These are phyloP conservation scores for Mallateleia sp. DNA, from an alignment of 2,888 invertebrate genomes.

Conservation along the genomic window DNA sequence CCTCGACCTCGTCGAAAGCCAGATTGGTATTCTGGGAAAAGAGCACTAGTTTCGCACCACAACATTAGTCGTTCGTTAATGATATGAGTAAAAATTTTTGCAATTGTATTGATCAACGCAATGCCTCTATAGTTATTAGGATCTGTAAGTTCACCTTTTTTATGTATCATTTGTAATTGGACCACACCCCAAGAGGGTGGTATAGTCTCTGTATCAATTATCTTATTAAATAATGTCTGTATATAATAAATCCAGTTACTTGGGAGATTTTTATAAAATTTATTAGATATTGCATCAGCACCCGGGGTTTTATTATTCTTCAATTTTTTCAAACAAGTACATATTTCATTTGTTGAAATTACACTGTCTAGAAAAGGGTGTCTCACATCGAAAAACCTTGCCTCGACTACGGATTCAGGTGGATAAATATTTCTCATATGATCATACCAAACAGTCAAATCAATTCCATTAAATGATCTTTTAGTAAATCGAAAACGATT, in stretches of 20 bases:
- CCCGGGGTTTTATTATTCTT: constrained; percentile 23
- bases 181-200: constrained; percentile 15
- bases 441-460: too few species aligned
- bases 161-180: constrained; percentile 5
- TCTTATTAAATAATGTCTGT: constrained; percentile 18
- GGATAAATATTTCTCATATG: too few species aligned
- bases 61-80: not conserved
- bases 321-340: not conserved
- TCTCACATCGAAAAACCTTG: constrained; percentile 6
- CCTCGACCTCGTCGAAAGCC: not conserved
- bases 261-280: constrained; percentile 16
- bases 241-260: constrained; percentile 24
- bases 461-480: too few species aligned
- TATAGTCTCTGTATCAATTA: not conserved
- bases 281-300: constrained; percentile 22
- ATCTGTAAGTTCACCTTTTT: constrained; percentile 82
- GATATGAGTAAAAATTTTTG: constrained; percentile 7
- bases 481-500: too few species aligned
- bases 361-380: constrained; percentile 18
- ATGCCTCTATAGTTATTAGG: constrained; percentile 82
- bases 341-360: not conserved
- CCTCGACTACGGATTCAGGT: not conserved
- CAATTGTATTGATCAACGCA: constrained; percentile 64
- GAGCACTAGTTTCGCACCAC: not conserved
- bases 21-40: constrained; percentile 8